Conservation (phyloP, 2,888 invertebrate species). For the Bellardia pandia region DNA sequence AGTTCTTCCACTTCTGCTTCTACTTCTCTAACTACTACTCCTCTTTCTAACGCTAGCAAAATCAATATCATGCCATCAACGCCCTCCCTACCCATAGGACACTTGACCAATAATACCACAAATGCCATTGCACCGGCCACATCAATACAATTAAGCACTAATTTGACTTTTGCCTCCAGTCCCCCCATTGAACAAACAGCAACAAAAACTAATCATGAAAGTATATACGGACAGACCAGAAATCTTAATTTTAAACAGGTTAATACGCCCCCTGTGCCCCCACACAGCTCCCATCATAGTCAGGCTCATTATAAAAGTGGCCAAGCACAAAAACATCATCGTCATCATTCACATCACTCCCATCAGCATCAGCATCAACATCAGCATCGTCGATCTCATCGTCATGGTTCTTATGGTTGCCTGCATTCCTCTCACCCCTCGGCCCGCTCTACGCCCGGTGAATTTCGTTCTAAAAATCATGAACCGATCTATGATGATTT, state of each 20-base stretch:
- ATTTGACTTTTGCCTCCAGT: slow-evolving; percentile 71
- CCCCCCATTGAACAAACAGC: slow-evolving; percentile 55
- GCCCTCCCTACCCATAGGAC: slow-evolving; percentile 53
- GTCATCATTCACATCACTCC: slow-evolving; percentile 23
- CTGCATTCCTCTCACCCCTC: slow-evolving; percentile 40
- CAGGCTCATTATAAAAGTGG: slow-evolving; percentile 55
- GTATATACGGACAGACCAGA: slow-evolving; percentile 70
- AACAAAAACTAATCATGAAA: slow-evolving; percentile 40
- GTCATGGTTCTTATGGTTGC: slow-evolving; percentile 44
- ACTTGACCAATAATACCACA: slow-evolving; percentile 54
- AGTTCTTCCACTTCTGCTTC: slow-evolving; percentile 50
- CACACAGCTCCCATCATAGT: slow-evolving; percentile 65
- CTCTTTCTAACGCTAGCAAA: slow-evolving; percentile 57
- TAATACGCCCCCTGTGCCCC: slow-evolving; percentile 56
- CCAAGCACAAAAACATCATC: slow-evolving; percentile 71
- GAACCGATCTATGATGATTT: slow-evolving; percentile 45
- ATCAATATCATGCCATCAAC: slow-evolving; percentile 55
- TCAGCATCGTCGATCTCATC: slow-evolving; percentile 55
- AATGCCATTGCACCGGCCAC: slow-evolving; percentile 59
- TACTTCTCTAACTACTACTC: slow-evolving; percentile 45
- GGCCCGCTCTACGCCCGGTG: slow-evolving; percentile 20
- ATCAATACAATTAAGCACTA: slow-evolving; percentile 75
- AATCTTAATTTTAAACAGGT: slow-evolving; percentile 64
- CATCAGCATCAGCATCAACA: slow-evolving; percentile 43
- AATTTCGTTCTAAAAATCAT: slow-evolving; percentile 46